Base-by-base conservation (phyloP, 2,113 vertebrate species). In the Phyllostomus discolor region DNA sequence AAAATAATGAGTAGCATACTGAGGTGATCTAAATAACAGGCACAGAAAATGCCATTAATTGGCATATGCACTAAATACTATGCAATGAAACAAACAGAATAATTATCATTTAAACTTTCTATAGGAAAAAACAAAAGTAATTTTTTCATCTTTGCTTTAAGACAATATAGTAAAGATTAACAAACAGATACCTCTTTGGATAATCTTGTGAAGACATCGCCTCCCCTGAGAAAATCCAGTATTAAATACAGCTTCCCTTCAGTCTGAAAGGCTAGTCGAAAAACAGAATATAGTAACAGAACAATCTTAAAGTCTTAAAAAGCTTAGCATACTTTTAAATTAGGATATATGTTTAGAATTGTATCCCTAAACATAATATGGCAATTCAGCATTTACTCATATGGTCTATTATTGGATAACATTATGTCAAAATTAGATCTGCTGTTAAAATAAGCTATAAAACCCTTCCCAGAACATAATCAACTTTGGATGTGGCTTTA, bases 151-250 rank as follows among this genome's bases (percentile, higher is more conserved):
- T 96, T 79, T 76, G 7, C 66, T 96, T 95, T 22, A 88, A 67
- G 28, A 91, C 86, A 96, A 83, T 59, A 92, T 0, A 67, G 17
- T 95, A 86, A 48, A 90, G 22, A 97, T 88, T 95, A 95, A 97
- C 82, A 96, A 96, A 88, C 69, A 97, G 78, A 98, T 97, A 98
- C 99, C 99, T 99, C 99, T 99, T 99, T 99, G 99, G 99, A 99
- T 99, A 99, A 99, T 98, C 99, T 99, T 93, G 99, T 99, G 99
- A 99, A 99, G 97, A 99, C 99, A 98, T 99, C 99, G 98, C 99
- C 99, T 99, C 99, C 99, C 99, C 99, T 99, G 99, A 99, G 99
- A 99, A 99, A 99, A 99, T 99, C 99, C 99, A 99, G 91, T 99
- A 99, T 99, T 99, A 99, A 99, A 99, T 99, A 99, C 92, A 99